A percentile compares a stretch with the other conserved stretches of the same genome.
These are phyloP conservation scores for Aldrovandia affinis DNA, from an alignment of 2,797 vertebrate species.

Conservation along the genomic window DNA sequence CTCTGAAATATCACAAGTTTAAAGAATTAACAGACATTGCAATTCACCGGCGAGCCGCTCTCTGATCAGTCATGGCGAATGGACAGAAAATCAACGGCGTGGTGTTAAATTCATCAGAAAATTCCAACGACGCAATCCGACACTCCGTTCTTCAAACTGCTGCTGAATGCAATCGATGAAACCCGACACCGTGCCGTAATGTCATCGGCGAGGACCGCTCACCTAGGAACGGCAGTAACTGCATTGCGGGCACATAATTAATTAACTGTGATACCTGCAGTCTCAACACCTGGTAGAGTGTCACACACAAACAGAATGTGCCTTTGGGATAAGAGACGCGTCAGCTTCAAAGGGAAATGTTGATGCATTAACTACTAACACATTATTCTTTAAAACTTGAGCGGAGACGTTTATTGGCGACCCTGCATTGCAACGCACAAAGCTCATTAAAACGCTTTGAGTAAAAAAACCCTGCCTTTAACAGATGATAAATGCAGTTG, in stretches of 20 bases:
- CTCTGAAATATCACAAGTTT: background rate
- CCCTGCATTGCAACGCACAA: conserved; percentile 36
- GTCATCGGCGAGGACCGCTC: conserved; percentile 42
- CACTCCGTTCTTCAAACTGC: conserved; percentile 30
- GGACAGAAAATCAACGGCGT: background rate
- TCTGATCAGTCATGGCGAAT: background rate
- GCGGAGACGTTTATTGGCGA: conserved; percentile 44
- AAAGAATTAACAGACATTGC: background rate
- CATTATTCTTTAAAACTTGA: conserved; percentile 35
- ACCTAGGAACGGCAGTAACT: conserved; percentile 34
- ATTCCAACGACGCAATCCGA: conserved; percentile 2
- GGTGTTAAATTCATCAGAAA: conserved; percentile 32
- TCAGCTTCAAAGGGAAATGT: conserved; percentile 44
- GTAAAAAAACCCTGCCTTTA: background rate
- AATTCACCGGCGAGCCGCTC: background rate
- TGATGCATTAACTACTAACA: conserved; percentile 52
- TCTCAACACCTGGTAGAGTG: conserved; percentile 50
- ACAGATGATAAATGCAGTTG: background rate
- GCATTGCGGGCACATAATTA: conserved; percentile 51
- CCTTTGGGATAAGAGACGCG: conserved; percentile 43
- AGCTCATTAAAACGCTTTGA: background rate
- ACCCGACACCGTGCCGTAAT: conserved; percentile 39
- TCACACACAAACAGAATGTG: conserved; percentile 37
- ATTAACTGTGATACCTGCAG: conserved; percentile 45
- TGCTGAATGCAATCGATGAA: conserved; percentile 35